Percentiles rank a stretch among this genome's conserved stretches.
Evolutionary conservation across 1,140 invertebrate genomes (phyloP).

Genomic region (Ips typographus): DNA sequence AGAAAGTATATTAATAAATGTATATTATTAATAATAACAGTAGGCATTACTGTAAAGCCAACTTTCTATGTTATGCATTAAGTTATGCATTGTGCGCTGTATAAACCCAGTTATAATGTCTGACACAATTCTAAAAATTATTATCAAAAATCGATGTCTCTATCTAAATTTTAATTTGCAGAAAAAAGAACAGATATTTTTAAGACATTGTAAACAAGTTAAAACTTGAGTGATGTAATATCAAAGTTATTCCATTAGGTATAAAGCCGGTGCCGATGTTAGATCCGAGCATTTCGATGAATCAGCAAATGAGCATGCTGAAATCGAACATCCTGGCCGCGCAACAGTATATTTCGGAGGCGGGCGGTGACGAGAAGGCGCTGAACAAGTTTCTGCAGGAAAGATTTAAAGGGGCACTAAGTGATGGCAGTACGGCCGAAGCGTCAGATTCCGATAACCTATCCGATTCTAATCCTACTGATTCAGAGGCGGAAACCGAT

Average conservation of each 20-base stretch:
- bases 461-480: conserved; percentile 56
- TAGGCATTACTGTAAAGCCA: too few species aligned
- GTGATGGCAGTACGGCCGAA: conserved; percentile 55
- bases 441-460: conserved; percentile 59
- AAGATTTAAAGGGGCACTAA: conserved; percentile 56
- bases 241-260: conserved; percentile 33
- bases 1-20: too few species aligned
- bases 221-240: too few species aligned
- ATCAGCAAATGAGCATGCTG: conserved; percentile 62
- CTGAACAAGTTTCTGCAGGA: conserved; percentile 54
- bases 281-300: conserved; percentile 59
- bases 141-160: too few species aligned
- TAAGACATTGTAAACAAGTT: not conserved
- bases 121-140: too few species aligned
- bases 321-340: conserved; percentile 62
- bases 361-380: conserved; percentile 56
- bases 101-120: too few species aligned
- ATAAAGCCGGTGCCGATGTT: conserved; percentile 62
- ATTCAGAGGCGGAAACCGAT: conserved; percentile 52
- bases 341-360: conserved; percentile 56
- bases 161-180: too few species aligned
- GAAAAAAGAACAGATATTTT: not conserved
- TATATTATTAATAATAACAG: too few species aligned
- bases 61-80: too few species aligned
- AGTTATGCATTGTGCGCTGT: too few species aligned